Base-by-base conservation (phyloP, 2,888 invertebrate genomes). In the Cheilosia variabilis region DNA sequence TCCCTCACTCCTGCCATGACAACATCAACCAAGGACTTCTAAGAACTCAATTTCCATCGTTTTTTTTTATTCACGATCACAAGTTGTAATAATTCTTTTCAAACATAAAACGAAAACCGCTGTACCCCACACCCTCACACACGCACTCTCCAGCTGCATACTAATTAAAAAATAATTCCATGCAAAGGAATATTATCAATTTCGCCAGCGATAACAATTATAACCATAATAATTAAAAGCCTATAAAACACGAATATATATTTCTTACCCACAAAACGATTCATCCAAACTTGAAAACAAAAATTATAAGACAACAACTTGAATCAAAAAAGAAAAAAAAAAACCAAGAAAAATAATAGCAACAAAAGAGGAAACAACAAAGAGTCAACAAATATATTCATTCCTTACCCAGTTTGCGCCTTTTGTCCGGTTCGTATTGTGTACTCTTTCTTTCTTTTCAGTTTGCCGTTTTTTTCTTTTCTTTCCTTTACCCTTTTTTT, bases 341-440 rank as follows among this genome's bases (percentile, higher is more conserved):
- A 55, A 68, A 34, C 17, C 4, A 66, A 41, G 9, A 58, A 47
- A 13, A 31, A 45, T 27, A 27, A 27, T 22, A 9, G 37, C 52
- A 66, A 43, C 60, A 52, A 17, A 31, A 22, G 4, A 53, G 19
- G 66, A 15, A 66, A 60, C 24, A 62, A 53, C 19, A 10, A 68
- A 13, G 65, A 60, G 57, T 27, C 55, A 41, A 65, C 47, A 68
- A 73, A 31, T 66, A 73, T 68, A 62, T 77, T 55, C 60, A 71
- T 68, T 72, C n/a, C 58, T 78, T 73, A 73, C 62, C 72, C 66
- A 73, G 57, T 69, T 68, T 78, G 62, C 63, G 73, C 58, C 73
- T 73, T 77, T 75, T 79, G 79, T 79, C 47, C 55, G 50, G 72
- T 19, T 52, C 55, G 45, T 57, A 66, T 58, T 75, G 72, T 66